Conservation (phyloP, 2,113 vertebrate genomes). For the Neopipo cinnamomea region DNA sequence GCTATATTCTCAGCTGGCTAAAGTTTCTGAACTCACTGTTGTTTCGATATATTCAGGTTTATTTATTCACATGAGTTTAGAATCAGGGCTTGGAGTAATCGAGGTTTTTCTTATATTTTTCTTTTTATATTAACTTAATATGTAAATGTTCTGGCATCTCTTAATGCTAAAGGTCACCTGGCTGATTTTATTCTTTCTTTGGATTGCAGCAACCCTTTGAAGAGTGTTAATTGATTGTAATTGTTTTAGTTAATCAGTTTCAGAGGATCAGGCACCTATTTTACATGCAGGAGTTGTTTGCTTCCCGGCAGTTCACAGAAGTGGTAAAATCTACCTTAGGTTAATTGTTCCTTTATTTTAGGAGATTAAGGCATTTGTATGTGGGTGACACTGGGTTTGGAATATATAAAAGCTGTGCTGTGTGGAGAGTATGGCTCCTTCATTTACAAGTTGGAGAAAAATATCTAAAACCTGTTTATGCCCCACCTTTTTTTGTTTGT, state of each 20-base stretch:
- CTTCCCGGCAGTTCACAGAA: slow-evolving; percentile 1
- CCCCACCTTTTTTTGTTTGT: neutral
- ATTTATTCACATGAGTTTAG: slow-evolving; percentile 3
- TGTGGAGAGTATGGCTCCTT: neutral
- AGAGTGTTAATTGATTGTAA: slow-evolving; percentile 60
- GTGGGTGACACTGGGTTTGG: neutral
- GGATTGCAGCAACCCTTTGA: slow-evolving; percentile 23
- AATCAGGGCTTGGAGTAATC: neutral
- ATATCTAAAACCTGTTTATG: neutral
- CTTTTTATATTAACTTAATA: neutral
- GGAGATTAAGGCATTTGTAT: neutral
- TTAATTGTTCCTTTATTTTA: neutral
- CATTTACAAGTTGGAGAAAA: neutral
- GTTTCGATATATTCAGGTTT: neutral
- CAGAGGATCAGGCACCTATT: slow-evolving; percentile 1
- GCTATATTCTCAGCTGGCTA: neutral
- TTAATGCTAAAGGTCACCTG: slow-evolving; percentile 53
- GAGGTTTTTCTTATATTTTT: neutral
- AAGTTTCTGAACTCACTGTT: neutral
- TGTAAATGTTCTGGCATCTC: slow-evolving; percentile 26
- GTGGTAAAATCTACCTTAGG: neutral
- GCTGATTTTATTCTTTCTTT: slow-evolving; percentile 49
- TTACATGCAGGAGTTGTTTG: slow-evolving; percentile 37
- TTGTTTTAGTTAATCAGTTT: slow-evolving; percentile 55
- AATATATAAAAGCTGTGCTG: neutral